Evolutionary conservation across 2,113 vertebrate species (phyloP), one percentile per base, ranked within the genome.

Genomic region (Bagarius yarrelli): DNA sequence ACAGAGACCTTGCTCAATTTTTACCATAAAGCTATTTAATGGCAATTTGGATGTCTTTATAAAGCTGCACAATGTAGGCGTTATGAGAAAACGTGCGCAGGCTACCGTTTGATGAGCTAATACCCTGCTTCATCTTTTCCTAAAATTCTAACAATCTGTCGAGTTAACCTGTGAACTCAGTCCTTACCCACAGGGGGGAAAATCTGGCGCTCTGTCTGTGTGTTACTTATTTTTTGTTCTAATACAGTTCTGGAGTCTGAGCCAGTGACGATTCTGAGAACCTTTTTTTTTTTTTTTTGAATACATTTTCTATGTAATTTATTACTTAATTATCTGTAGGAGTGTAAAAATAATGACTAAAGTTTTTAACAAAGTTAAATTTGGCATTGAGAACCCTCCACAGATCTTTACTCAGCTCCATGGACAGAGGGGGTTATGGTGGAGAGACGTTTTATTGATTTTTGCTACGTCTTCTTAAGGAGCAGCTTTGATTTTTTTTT

Each of bases 1-100:
- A 91, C 89, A 92, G 92, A 94, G 95, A 89, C 95, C 95, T 90
- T 93, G 92, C 88, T 97, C 96, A 84, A 92, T 96, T 76, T 96
- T 91, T 96, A 96, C 93, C 93, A 91, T 95, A 96, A 96, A 95
- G 90, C 95, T 97, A 91, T 98, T 97, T 96, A 97, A 96, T 94
- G 96, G 95, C 92, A 95, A 96, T 95, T 92, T 98, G 95, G 95
- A 96, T 92, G 94, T 95, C 32, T 98, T 96, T 93, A 92, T 98
- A 91, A 95, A 97, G 96, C 95, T 98, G 96, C 93, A 91, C 89
- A 34, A n/a, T 63, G 66, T 40, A 90, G 88, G 72, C 78, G 63
- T 30, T 89, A 84, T 81, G 83, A 88, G 89, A 91, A 87, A 90
- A 91, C 89, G 88, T 78, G 36, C 86, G 76, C 85, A 92, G 91